Percentiles rank a stretch among this genome's conserved stretches.
phyloP scores from a whole-genome alignment of 2,888 invertebrate species.

The Stramonita haemastoma region DNA sequence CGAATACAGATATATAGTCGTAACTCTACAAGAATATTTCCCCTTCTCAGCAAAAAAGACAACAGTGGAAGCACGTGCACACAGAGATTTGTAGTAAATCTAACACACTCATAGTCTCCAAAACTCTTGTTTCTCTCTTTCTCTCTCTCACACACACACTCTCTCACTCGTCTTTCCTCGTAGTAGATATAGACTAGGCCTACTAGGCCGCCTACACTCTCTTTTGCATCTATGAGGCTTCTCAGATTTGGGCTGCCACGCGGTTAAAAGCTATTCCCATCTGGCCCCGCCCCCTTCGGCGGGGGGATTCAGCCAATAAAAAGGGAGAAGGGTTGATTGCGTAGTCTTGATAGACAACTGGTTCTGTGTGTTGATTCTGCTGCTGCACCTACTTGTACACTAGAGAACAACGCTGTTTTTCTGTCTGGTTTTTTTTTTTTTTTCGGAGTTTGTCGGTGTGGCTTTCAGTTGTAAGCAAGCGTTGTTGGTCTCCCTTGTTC shows the following conservation, averaged over 20 bases:
- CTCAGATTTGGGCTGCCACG: conserved; percentile 14
- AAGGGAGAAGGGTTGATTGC: not conserved
- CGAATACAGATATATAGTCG: too few species aligned
- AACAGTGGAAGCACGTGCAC: not conserved
- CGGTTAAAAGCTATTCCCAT: conserved; percentile 14
- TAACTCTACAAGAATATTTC: too few species aligned
- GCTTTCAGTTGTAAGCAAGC: too few species aligned
- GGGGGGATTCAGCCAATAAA: not conserved
- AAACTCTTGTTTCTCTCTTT: not conserved
- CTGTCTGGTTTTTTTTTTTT: too few species aligned
- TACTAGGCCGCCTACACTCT: not conserved
- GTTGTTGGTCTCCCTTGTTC: too few species aligned
- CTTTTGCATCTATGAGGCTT: not conserved
- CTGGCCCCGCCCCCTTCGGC: not conserved
- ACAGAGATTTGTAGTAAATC: not conserved
- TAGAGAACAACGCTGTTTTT: too few species aligned
- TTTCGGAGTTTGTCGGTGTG: too few species aligned
- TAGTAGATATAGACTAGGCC: too few species aligned
- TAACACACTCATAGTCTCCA: too few species aligned
- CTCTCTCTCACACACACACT: not conserved
- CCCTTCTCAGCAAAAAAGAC: too few species aligned
- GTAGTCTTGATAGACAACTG: not conserved
- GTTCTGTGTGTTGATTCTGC: not conserved
- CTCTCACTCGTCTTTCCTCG: not conserved
- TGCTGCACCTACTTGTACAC: not conserved